phyloP scores from a whole-genome alignment of 2,888 invertebrate species.

The Harmothoe impar region DNA sequence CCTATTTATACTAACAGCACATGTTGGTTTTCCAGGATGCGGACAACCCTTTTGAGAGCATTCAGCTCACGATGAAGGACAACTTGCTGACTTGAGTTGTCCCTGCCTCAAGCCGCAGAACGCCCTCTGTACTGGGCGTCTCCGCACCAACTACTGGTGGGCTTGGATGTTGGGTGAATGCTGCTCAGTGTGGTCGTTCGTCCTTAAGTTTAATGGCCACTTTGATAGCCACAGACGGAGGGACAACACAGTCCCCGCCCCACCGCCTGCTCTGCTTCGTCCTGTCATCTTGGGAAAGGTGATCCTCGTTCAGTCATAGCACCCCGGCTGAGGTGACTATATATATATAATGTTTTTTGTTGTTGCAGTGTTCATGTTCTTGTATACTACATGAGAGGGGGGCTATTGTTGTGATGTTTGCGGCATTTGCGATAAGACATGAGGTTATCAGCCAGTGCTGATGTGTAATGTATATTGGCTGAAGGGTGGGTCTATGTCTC shows the following conservation, averaged over 20 bases:
- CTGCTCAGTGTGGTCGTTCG: slow-evolving; percentile 5
- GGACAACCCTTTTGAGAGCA: slow-evolving; percentile 82
- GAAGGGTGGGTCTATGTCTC: too few relatives aligned
- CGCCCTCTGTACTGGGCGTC: neutral
- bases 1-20: too few relatives aligned
- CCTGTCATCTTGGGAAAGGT: too few relatives aligned
- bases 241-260: too few relatives aligned
- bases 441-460: too few relatives aligned
- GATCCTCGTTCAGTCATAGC: neutral
- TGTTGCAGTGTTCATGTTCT: too few relatives aligned
- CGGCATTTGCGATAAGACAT: too few relatives aligned
- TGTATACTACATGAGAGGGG: too few relatives aligned
- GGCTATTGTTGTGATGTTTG: too few relatives aligned
- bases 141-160: neutral
- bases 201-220: neutral
- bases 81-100: slow-evolving; percentile 63
- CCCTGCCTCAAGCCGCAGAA: neutral
- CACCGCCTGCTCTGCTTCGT: too few relatives aligned
- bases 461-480: too few relatives aligned
- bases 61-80: slow-evolving; percentile 79
- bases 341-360: too few relatives aligned
- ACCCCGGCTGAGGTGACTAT: neutral
- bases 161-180: slow-evolving; percentile 9
- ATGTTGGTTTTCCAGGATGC: slow-evolving; percentile 80
- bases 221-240: neutral